phyloP scores from a whole-genome alignment of 2,888 invertebrate species.

The Oxystoma pomonae region DNA sequence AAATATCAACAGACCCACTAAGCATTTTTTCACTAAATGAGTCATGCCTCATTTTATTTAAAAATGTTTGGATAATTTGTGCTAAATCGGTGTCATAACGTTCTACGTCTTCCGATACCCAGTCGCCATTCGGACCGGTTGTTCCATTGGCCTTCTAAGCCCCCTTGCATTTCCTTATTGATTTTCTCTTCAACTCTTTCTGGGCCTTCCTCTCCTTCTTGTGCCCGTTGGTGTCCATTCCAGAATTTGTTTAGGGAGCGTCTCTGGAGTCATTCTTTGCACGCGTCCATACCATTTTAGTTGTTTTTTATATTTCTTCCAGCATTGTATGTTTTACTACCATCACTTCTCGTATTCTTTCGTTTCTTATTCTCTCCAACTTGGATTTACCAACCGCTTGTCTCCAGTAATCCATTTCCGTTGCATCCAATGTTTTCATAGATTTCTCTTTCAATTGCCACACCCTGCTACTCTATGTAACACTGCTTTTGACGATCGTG shows the following conservation, averaged over 20 bases:
- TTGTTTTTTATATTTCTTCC: background rate
- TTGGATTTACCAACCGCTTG: background rate
- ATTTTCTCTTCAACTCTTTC: background rate
- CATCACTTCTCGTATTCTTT: background rate
- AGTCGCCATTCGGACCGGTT: no score
- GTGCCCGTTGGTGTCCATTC: background rate
- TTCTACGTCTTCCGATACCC: no score
- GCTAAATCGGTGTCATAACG: no score
- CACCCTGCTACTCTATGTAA: no score
- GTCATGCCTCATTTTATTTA: no score
- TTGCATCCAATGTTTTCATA: background rate
- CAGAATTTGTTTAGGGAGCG: background rate
- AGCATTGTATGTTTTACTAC: background rate
- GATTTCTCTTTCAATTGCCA: no score
- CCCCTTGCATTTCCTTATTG: no score
- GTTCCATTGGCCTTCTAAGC: no score
- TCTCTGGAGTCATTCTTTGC: background rate
- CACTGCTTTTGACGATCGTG: no score
- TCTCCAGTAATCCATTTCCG: background rate
- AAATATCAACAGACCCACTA: no score
- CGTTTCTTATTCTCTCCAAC: constrained; percentile 7
- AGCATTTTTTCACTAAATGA: no score
- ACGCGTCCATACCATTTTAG: constrained; percentile 6
- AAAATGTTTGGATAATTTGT: no score
- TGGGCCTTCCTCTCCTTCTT: constrained; percentile 4